Conservation (phyloP, 1,140 invertebrate species). For the Drosophila busckii region DNA sequence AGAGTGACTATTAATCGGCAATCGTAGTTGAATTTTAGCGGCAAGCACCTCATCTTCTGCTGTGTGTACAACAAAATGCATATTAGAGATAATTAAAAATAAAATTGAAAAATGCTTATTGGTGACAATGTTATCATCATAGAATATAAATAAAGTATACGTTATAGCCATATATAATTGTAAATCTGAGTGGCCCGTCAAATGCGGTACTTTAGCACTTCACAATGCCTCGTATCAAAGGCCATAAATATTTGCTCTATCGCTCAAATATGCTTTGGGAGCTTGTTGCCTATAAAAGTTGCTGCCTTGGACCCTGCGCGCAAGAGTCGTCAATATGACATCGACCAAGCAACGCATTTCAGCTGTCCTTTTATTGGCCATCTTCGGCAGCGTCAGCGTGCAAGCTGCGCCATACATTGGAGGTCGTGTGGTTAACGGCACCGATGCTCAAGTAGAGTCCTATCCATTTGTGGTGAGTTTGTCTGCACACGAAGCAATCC, state of each 20-base stretch:
- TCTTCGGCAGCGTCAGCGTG: neutral
- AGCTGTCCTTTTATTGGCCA: slow-evolving; percentile 13
- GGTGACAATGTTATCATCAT: neutral
- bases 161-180: neutral
- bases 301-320: neutral
- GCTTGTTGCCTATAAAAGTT: slow-evolving; percentile 12
- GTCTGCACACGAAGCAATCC: neutral
- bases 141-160: no score
- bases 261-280: neutral
- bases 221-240: slow-evolving; percentile 12
- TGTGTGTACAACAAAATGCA: no score
- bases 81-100: no score
- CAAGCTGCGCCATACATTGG: slow-evolving; percentile 32
- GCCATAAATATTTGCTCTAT: slow-evolving; percentile 16
- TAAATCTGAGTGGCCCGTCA: neutral
- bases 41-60: no score
- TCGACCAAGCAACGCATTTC: slow-evolving; percentile 6
- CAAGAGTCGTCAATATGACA: slow-evolving; percentile 22
- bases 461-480: slow-evolving; percentile 67
- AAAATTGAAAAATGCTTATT: no score
- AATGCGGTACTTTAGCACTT: slow-evolving; percentile 2
- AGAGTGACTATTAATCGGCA: no score
- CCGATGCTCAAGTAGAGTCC: slow-evolving; percentile 41
- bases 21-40: no score
- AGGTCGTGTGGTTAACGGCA: slow-evolving; percentile 71